Evolutionary conservation across 2,888 invertebrate species (phyloP), one percentile per base, ranked within the genome.

Genomic region (Drosophila differens): DNA sequence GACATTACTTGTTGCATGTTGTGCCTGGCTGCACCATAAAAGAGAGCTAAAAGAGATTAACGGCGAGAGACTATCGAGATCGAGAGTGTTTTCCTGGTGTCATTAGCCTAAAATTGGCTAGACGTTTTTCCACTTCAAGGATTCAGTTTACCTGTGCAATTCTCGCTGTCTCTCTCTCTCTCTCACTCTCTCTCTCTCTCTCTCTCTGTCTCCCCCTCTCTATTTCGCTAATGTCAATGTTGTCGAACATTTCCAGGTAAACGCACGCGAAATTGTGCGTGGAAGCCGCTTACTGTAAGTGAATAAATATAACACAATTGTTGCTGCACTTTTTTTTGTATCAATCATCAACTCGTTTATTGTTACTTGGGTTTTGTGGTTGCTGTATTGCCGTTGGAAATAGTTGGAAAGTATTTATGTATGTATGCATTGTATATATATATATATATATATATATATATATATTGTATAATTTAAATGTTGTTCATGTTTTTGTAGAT

Each of bases 261-360:
- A 79, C 61, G 85, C 74, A 85, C 79, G 82, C 81, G 55, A 81
- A 82, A 82, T 85, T 85, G 67, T 83, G 76, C 81, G 74, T 75
- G 53, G 39, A 52, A 54, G n/a, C n/a, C 37, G 4, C 37, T 28
- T 28, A n/a, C 14, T 22, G 14, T n/a, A 39, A 28, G 39, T 47
- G n/a, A 64, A 25, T 55, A 65, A 55, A 73, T 53, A 9, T 64
- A 70, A 76, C 47, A 65, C 74, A 75, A 59, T 72, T 76, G 63
- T 35, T 57, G 19, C 10, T 28, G 41, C 47, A 70, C 55, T 22
- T 14, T 44, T 39, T 81, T 85, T 82, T 85, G 82, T 86, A 85
- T 89, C 82, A 86, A 89, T 85, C 87, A 86, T 84, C 85, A 85
- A 89, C 89, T 81, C 85, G 76, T 85, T 89, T 85, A 89, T 85